phyloP scores from a whole-genome alignment of 1,140 invertebrate genomes.

The Drosophila miranda region DNA sequence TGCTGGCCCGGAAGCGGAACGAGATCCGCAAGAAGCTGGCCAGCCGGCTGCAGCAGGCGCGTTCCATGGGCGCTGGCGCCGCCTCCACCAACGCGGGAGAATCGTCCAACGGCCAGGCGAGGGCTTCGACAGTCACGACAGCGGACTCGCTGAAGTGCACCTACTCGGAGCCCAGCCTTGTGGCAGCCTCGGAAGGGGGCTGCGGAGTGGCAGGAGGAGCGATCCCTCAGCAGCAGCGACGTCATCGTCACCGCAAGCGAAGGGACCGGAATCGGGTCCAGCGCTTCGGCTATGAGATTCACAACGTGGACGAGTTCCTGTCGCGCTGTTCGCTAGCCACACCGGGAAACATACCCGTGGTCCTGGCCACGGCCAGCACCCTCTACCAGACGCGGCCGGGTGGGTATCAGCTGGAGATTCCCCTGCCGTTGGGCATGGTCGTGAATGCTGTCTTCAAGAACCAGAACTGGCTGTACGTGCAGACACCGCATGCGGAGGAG shows the following conservation, averaged over 20 bases:
- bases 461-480: slow-evolving; percentile 91
- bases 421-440: slow-evolving; percentile 90
- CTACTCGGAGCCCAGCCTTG: slow-evolving; percentile 76
- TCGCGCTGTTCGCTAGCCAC: slow-evolving; percentile 83
- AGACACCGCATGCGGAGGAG: slow-evolving; percentile 90
- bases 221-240: slow-evolving; percentile 53
- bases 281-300: slow-evolving; percentile 89
- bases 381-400: slow-evolving; percentile 88
- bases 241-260: slow-evolving; percentile 83
- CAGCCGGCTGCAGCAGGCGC: slow-evolving; percentile 58
- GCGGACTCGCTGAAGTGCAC: slow-evolving; percentile 67
- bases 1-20: slow-evolving; percentile 72
- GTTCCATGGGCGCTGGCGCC: slow-evolving; percentile 17
- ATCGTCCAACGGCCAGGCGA: slow-evolving; percentile 8
- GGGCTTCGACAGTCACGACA: slow-evolving; percentile 18
- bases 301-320: slow-evolving; percentile 88
- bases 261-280: slow-evolving; percentile 83
- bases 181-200: slow-evolving; percentile 67
- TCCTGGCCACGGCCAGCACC: slow-evolving; percentile 88
- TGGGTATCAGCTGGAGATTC: slow-evolving; percentile 87
- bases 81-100: no score
- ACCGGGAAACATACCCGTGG: slow-evolving; percentile 91
- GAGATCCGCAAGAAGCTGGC: slow-evolving; percentile 74
- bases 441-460: slow-evolving; percentile 93
- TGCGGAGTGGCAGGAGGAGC: slow-evolving; percentile 22